phyloP scores from a whole-genome alignment of 2,888 invertebrate species.

The Diaperis boleti region DNA sequence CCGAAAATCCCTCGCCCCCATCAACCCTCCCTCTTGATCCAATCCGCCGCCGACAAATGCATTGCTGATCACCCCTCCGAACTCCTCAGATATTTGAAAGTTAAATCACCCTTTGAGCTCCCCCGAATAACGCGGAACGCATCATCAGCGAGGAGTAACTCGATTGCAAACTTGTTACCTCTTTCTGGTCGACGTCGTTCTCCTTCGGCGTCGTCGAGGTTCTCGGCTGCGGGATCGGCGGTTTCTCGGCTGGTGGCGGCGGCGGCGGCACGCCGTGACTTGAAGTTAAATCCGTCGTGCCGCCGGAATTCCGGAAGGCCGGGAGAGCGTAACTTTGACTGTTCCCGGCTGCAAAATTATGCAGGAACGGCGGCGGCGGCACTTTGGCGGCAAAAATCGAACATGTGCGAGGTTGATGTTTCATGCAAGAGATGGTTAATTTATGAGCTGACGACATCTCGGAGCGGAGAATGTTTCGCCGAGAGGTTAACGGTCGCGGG shows the following conservation, averaged over 20 bases:
- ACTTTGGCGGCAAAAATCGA: slow-evolving; percentile 1
- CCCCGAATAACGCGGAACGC: too few species aligned
- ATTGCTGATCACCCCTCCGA: neutral
- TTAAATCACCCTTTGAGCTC: slow-evolving; percentile 16
- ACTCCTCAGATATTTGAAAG: slow-evolving; percentile 8
- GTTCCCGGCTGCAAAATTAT: slow-evolving; percentile 35
- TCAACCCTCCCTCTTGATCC: neutral
- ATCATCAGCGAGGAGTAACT: slow-evolving; percentile 9
- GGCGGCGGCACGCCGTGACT: slow-evolving; percentile 48
- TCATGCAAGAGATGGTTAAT: slow-evolving; percentile 1
- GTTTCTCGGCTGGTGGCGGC: slow-evolving; percentile 37
- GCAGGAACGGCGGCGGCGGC: slow-evolving; percentile 6
- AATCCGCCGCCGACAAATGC: neutral
- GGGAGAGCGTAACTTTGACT: slow-evolving; percentile 37
- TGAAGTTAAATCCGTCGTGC: slow-evolving; percentile 51
- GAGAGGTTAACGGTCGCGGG: too few species aligned
- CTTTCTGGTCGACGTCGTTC: slow-evolving; percentile 15
- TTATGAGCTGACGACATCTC: too few species aligned
- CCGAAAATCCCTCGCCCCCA: neutral
- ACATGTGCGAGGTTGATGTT: neutral
- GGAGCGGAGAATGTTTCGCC: too few species aligned
- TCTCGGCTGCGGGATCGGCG: slow-evolving; percentile 46
- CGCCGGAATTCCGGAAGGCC: slow-evolving; percentile 45
- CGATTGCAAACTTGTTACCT: slow-evolving; percentile 2
- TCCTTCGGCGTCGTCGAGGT: slow-evolving; percentile 34